phyloP scores from a whole-genome alignment of 2,113 vertebrate species.

The Thunnus maccoyii region DNA sequence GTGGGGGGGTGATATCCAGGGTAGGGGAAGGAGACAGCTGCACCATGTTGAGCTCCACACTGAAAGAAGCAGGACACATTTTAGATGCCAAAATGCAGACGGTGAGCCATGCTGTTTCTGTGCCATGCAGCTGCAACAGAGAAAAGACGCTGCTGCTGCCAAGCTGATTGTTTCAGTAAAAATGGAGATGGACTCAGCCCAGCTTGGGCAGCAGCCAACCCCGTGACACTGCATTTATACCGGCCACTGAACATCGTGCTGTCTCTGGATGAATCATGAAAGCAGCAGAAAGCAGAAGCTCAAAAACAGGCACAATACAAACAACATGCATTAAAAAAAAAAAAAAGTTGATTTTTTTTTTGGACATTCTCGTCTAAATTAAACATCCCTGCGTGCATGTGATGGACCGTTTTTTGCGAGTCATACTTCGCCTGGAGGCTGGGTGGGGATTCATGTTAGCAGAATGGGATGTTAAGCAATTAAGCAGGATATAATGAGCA shows the following conservation, averaged over 20 bases:
- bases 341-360: not conserved
- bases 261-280: conserved; percentile 36
- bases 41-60: conserved; percentile 87
- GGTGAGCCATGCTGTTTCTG: not conserved
- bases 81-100: not conserved
- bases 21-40: conserved; percentile 87
- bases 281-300: conserved; percentile 7
- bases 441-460: not conserved
- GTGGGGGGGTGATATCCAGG: conserved; percentile 76
- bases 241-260: conserved; percentile 8
- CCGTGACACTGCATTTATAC: conserved; percentile 65
- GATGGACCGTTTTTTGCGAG: not conserved
- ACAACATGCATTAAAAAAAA: not conserved
- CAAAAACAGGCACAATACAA: not conserved
- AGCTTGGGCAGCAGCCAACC: conserved; percentile 47
- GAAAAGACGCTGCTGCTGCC: conserved; percentile 13
- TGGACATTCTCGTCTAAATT: not conserved
- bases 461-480: not conserved
- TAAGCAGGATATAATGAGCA: not conserved
- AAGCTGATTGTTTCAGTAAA: not conserved
- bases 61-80: conserved; percentile 7
- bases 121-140: not conserved
- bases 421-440: not conserved
- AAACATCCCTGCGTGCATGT: not conserved
- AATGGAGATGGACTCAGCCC: conserved; percentile 15